A percentile compares a stretch with the other conserved stretches of the same genome.
Evolutionary conservation across 1,140 invertebrate species (phyloP).

Genomic region (Lamellibrachia luymesi): DNA sequence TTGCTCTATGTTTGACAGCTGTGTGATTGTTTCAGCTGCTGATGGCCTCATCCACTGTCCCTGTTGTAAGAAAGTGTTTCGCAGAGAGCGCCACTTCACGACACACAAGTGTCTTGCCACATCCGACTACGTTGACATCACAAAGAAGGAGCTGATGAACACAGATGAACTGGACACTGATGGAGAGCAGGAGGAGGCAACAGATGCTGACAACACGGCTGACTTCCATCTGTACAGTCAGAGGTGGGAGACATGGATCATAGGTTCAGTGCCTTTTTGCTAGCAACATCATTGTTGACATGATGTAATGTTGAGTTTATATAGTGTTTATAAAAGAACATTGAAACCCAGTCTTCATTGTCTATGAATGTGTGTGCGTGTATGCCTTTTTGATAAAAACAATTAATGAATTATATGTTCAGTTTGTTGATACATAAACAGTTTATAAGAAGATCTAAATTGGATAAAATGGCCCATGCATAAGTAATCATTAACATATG

Average conservation of each 20-base stretch:
- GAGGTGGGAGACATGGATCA: not conserved
- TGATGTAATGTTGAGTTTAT: not conserved
- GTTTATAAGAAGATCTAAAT: too few species aligned
- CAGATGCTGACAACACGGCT: slow-evolving; percentile 29
- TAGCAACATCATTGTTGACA: not conserved
- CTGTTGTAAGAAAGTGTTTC: slow-evolving; percentile 47
- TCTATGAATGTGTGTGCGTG: too few species aligned
- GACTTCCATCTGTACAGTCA: slow-evolving; percentile 4
- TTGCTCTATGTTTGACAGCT: not conserved
- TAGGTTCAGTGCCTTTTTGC: not conserved
- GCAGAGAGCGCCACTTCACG: slow-evolving; percentile 48
- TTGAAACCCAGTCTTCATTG: too few species aligned
- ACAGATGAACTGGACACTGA: slow-evolving; percentile 28
- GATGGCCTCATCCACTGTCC: slow-evolving; percentile 48
- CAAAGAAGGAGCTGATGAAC: slow-evolving; percentile 41
- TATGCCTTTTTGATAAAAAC: too few species aligned
- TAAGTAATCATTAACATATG: too few species aligned
- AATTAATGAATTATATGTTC: too few species aligned
- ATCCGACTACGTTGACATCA: slow-evolving; percentile 51
- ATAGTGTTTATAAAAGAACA: not conserved
- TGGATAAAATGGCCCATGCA: too few species aligned
- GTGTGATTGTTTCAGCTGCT: slow-evolving; percentile 32
- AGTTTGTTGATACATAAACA: too few species aligned
- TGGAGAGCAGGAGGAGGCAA: slow-evolving; percentile 31
- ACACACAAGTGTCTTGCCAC: slow-evolving; percentile 50